phyloP scores from a whole-genome alignment of 2,797 vertebrate species.

The Tolypeutes matacus region DNA sequence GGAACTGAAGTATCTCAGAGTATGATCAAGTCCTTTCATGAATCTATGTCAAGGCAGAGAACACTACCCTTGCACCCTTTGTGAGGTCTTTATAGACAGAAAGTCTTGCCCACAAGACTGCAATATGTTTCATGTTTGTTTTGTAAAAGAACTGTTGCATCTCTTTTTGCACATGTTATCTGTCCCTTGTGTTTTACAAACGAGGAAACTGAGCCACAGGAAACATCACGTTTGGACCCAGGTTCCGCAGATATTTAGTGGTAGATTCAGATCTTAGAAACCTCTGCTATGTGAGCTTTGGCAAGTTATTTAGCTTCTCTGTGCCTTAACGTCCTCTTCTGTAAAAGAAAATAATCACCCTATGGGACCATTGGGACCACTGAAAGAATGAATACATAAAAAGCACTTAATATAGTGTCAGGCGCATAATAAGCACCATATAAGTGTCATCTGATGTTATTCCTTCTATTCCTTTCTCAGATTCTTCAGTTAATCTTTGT shows the following conservation, averaged over 20 bases:
- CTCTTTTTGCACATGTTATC: not conserved
- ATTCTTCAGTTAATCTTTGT: not conserved
- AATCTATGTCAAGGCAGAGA: not conserved
- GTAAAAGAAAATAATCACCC: slow-evolving; percentile 23
- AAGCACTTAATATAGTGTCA: not conserved
- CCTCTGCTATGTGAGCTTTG: not conserved
- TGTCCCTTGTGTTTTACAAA: not conserved
- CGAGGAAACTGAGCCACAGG: not conserved
- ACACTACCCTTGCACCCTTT: not conserved
- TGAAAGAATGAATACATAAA: not conserved
- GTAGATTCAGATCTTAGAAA: slow-evolving; percentile 39
- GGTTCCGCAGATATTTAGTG: not conserved
- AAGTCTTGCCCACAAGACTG: not conserved
- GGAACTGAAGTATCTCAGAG: not conserved
- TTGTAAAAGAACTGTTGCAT: not conserved
- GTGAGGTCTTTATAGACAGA: not conserved
- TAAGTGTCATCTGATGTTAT: not conserved
- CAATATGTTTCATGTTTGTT: not conserved
- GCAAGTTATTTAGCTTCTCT: not conserved
- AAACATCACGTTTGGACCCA: not conserved
- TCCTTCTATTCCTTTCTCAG: not conserved
- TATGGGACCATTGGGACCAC: not conserved
- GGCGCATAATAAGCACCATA: not conserved
- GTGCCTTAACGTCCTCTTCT: not conserved
- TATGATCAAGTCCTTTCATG: not conserved